Base-by-base conservation (phyloP, 2,113 vertebrate species). In the Tamias sibiricus region DNA sequence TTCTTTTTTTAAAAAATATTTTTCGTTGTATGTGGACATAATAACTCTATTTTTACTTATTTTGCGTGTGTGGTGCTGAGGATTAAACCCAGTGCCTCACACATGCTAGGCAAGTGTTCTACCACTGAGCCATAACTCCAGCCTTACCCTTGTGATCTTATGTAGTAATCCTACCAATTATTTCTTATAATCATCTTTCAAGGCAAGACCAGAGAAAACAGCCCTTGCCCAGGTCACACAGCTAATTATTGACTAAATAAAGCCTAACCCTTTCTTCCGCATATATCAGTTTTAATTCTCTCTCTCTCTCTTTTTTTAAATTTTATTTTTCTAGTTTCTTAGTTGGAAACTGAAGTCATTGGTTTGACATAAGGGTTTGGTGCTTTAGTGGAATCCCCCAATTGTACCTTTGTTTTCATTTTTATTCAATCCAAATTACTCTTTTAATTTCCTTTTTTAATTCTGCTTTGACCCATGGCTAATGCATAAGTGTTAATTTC, bases 341-440 rank as follows among this genome's bases (percentile, higher is more conserved):
- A 62, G 32, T 40, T 59, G 49, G 5, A 76, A 52, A 1, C 16
- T 89, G 14, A 75, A 49, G 16, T 77, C 13, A 47, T 12, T 83
- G 40, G 40, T 82, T 32, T 95, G 42, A 75, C 49, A 49, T 1
- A 72, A n/a, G 26, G 1, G 26, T 8, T 85, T 72, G 80, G 44
- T 81, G 35, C 59, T 59, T 76, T 71, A 72, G 17, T 59, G n/a
- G 37, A 79, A 87, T 93, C 32, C 86, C 57, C 77, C 28, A 72
- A 81, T 22, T 79, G 9, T 81, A 79, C 24, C 35, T 49, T 1
- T 83, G 44, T 81, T 95, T 95, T 82, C 40, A 95, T 91, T 95
- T 90, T 97, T 28, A 82, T 69, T 94, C 44, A 42, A 9, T n/a
- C 87, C 10, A 91, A 86, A 96, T 91, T 89, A 37, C 19, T 75